Conservation (phyloP, 2,797 vertebrate genomes). For the Brachymystax lenok region DNA sequence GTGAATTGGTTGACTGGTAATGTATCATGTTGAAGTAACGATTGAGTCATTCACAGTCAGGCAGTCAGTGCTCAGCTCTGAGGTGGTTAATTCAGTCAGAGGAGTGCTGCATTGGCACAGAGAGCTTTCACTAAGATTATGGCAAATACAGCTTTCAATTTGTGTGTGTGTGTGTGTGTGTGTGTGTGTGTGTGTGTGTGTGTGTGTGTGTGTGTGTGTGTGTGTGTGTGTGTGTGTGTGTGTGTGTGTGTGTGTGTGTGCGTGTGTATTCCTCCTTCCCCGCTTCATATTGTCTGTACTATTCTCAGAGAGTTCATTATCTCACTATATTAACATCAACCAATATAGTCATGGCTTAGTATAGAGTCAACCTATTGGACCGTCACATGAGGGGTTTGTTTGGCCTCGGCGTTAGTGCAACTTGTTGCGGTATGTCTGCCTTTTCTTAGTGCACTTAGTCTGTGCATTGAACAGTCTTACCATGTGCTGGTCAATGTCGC, state of each 20-base stretch:
- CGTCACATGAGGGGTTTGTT: not conserved
- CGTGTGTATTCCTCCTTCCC: slow-evolving; percentile 10
- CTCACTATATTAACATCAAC: not conserved
- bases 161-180: not conserved
- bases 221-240: no score
- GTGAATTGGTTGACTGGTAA: not conserved
- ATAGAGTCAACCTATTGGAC: not conserved
- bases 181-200: not conserved
- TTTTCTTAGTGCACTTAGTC: not conserved
- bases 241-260: no score
- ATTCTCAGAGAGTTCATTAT: not conserved
- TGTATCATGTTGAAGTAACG: not conserved
- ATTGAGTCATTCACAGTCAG: not conserved
- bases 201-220: not conserved
- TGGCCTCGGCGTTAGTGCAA: not conserved
- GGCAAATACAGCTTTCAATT: not conserved
- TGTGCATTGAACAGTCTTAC: slow-evolving; percentile 16
- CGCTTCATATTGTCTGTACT: not conserved
- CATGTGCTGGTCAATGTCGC: slow-evolving; percentile 25
- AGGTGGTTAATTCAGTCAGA: not conserved
- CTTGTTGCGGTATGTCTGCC: slow-evolving; percentile 2
- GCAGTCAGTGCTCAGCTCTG: not conserved
- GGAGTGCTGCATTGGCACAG: not conserved
- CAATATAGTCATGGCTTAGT: not conserved
- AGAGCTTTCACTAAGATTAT: no score